These are phyloP conservation scores for Lasioglossum morio DNA, from an alignment of 2,888 invertebrate species.

Conservation along the genomic window DNA sequence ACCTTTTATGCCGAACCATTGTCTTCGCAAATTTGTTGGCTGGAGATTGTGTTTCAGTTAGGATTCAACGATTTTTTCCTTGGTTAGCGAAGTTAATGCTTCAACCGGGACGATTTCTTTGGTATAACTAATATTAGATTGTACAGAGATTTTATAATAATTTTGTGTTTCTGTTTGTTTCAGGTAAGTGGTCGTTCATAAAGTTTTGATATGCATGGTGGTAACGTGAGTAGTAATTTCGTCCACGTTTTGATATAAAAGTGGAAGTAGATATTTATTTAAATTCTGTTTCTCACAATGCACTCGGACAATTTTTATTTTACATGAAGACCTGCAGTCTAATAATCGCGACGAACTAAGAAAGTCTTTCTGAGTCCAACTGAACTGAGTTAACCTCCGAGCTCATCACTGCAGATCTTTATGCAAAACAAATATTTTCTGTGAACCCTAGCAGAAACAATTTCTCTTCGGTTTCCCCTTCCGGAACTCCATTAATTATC, in stretches of 20 bases:
- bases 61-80: neutral
- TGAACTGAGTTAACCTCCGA: too few species aligned
- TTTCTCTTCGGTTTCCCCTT: neutral
- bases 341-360: too few species aligned
- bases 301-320: neutral
- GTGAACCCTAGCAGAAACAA: neutral
- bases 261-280: neutral
- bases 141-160: neutral
- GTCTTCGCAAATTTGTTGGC: constrained; percentile 50
- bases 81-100: neutral
- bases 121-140: neutral
- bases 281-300: neutral
- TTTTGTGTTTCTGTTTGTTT: neutral
- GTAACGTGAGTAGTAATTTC: neutral
- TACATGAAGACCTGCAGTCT: too few species aligned
- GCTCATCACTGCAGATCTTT: neutral
- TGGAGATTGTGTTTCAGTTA: neutral
- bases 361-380: too few species aligned
- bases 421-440: too few species aligned
- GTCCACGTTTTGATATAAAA: neutral
- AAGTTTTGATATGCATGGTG: neutral
- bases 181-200: neutral
- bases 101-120: neutral
- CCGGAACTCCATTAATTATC: constrained; percentile 22
- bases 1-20: constrained; percentile 15